Conservation (phyloP, 2,797 vertebrate genomes). For the Gymnopithys bicolor region DNA sequence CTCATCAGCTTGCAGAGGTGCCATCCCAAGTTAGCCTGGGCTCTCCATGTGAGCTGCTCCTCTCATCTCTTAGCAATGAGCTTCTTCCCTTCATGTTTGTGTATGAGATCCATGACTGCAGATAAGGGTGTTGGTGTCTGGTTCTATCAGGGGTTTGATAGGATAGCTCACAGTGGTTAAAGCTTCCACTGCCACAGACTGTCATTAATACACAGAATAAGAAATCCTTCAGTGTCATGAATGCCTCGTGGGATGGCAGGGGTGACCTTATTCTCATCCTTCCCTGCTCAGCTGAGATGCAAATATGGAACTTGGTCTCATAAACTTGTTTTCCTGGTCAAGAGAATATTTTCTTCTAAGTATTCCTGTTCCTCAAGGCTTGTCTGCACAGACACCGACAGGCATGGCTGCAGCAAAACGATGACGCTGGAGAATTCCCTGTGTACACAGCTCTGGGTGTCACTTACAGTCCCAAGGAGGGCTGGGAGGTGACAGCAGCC, state of each 20-base stretch:
- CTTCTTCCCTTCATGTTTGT: not conserved
- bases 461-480: not conserved
- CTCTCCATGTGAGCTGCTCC: rapidly evolving
- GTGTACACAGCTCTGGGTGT: not conserved
- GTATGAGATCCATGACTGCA: not conserved
- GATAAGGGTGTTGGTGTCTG: not conserved
- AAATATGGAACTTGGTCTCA: not conserved
- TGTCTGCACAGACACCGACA: not conserved
- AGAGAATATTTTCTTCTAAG: not conserved
- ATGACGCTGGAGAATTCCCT: not conserved
- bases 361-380: not conserved
- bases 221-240: not conserved
- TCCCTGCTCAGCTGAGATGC: not conserved
- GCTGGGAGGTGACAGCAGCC: not conserved
- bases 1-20: rapidly evolving
- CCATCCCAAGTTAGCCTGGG: not conserved
- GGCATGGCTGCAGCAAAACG: not conserved
- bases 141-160: not conserved
- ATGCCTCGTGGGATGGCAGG: rapidly evolving
- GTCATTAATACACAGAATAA: rapidly evolving
- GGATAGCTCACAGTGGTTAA: not conserved
- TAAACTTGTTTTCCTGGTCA: not conserved
- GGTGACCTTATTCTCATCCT: not conserved
- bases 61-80: not conserved
- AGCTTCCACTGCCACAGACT: not conserved